Evolutionary conservation across 2,113 vertebrate genomes (phyloP).

Genomic region (Muscicapa adusta): DNA sequence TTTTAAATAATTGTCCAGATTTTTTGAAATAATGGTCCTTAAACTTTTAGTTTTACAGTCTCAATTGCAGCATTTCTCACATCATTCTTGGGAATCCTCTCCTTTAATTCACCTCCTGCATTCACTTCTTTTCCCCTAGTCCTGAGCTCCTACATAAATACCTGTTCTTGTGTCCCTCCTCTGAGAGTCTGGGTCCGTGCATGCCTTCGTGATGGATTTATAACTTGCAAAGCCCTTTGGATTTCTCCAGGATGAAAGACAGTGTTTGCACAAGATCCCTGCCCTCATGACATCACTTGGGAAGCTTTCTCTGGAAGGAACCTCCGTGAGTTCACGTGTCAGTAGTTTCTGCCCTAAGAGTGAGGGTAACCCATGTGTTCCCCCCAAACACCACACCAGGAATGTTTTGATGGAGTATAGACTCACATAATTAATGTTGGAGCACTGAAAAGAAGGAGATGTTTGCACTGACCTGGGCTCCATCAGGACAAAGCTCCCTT

Average conservation of each 20-base stretch:
- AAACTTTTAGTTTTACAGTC: not conserved
- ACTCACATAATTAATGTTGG: not conserved
- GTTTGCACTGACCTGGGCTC: not conserved
- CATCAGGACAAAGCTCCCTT: not conserved
- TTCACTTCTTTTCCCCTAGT: not conserved
- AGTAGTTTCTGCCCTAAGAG: not conserved
- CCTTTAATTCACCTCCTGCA: not conserved
- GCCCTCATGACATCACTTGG: not conserved
- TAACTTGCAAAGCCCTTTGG: not conserved
- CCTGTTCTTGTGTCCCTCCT: not conserved
- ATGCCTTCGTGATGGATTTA: not conserved
- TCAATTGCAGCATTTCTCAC: not conserved
- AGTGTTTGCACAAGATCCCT: not conserved
- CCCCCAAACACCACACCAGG: not conserved
- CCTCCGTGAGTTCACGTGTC: not conserved
- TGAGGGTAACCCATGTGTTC: not conserved
- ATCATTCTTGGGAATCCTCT: not conserved
- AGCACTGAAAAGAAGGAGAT: not conserved
- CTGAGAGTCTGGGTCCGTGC: not conserved
- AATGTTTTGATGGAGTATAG: not conserved
- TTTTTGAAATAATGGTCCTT: not conserved
- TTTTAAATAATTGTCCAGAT: accelerated
- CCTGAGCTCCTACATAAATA: not conserved
- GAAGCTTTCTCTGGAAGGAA: not conserved
- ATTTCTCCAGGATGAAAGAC: not conserved